A percentile compares a stretch with the other conserved stretches of the same genome.
Conservation (phyloP, 2,797 vertebrate species). For the Macropodus opercularis region DNA sequence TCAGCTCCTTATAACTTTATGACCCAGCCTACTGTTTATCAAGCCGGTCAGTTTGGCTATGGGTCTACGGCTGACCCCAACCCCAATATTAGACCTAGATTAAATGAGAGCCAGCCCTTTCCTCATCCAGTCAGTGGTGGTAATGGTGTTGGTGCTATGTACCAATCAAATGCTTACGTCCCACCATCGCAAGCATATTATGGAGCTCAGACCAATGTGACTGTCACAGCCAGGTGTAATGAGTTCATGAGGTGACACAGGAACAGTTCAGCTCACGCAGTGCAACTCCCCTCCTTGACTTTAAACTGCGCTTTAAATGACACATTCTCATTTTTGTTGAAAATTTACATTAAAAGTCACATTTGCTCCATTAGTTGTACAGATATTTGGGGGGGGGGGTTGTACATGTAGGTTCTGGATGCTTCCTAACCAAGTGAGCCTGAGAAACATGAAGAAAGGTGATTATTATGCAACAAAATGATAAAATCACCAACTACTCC, state of each 20-base stretch:
- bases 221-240: not conserved
- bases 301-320: no score
- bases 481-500: not conserved
- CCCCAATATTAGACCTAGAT: not conserved
- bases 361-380: not conserved
- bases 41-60: not conserved
- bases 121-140: not conserved
- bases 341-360: not conserved
- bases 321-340: not conserved
- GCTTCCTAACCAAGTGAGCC: not conserved
- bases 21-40: not conserved
- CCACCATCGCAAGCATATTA: not conserved
- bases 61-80: slow-evolving; percentile 6
- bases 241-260: not conserved
- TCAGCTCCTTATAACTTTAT: slow-evolving; percentile 1
- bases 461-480: not conserved
- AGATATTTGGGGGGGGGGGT: no score
- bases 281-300: not conserved
- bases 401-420: not conserved
- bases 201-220: not conserved
- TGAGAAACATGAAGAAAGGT: not conserved
- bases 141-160: not conserved
- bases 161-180: not conserved
- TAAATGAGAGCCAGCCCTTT: not conserved
- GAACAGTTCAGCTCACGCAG: not conserved